These are phyloP conservation scores for Stenodera caucasica DNA, from an alignment of 2,888 invertebrate species.

Conservation along the genomic window DNA sequence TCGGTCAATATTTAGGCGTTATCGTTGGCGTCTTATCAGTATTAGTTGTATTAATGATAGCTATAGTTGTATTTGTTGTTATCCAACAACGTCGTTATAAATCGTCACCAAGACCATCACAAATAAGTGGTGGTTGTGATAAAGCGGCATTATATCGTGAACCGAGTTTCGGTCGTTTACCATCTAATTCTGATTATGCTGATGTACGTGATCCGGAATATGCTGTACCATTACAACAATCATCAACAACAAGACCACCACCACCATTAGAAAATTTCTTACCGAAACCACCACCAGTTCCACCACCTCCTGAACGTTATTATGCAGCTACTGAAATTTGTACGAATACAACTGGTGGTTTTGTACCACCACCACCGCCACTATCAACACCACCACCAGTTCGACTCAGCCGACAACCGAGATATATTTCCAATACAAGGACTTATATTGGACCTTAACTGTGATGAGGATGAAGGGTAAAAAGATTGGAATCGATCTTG, in stretches of 20 bases:
- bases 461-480: slow-evolving; percentile 43
- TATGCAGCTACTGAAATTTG: slow-evolving; percentile 75
- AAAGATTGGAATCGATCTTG: slow-evolving; percentile 8
- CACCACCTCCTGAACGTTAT: slow-evolving; percentile 70
- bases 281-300: slow-evolving; percentile 65
- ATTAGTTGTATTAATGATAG: slow-evolving; percentile 50
- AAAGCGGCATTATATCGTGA: slow-evolving; percentile 53
- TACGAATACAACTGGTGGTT: slow-evolving; percentile 57
- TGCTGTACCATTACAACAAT: slow-evolving; percentile 63
- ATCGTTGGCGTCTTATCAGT: slow-evolving; percentile 53
- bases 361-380: slow-evolving; percentile 53
- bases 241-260: slow-evolving; percentile 54
- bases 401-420: slow-evolving; percentile 55
- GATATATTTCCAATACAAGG: slow-evolving; percentile 47
- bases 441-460: slow-evolving; percentile 54
- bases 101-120: slow-evolving; percentile 45
- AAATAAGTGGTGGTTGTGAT: slow-evolving; percentile 50
- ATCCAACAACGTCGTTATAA: slow-evolving; percentile 52
- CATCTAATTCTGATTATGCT: slow-evolving; percentile 49
- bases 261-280: slow-evolving; percentile 61
- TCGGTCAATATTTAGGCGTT: slow-evolving; percentile 52
- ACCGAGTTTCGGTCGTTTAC: slow-evolving; percentile 47
- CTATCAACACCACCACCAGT: slow-evolving; percentile 54
- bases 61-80: slow-evolving; percentile 50
- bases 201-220: slow-evolving; percentile 65